These are phyloP conservation scores for Trachelipus rathkii DNA, from an alignment of 1,140 invertebrate genomes.

Conservation along the genomic window DNA sequence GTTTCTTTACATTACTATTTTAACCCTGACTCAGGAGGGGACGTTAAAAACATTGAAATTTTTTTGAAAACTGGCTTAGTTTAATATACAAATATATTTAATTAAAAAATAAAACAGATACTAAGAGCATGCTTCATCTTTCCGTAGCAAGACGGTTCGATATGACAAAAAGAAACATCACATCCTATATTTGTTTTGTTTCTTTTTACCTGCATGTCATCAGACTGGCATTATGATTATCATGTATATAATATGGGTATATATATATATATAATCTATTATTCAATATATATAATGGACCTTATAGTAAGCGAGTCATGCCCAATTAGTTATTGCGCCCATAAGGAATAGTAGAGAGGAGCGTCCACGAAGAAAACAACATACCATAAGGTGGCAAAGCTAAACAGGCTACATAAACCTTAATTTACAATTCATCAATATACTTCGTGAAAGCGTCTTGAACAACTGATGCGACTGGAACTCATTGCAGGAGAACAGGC, in stretches of 20 bases:
- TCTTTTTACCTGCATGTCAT: constrained; percentile 32
- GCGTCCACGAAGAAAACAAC: background rate
- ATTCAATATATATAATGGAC: constrained; percentile 44
- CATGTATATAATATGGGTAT: constrained; percentile 37
- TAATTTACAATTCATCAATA: background rate
- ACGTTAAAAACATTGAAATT: constrained; percentile 42
- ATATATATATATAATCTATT: constrained; percentile 43
- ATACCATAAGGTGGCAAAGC: background rate
- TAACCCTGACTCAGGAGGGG: constrained; percentile 44
- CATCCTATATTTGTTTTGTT: background rate
- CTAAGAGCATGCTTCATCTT: constrained; percentile 42
- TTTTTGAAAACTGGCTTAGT: constrained; percentile 44
- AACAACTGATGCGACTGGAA: background rate
- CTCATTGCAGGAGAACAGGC: constrained; percentile 6
- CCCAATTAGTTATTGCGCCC: background rate
- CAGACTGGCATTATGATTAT: constrained; percentile 45
- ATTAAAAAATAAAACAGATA: constrained; percentile 44
- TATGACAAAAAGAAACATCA: constrained; percentile 28
- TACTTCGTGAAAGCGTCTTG: constrained; percentile 37
- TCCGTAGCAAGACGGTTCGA: constrained; percentile 30
- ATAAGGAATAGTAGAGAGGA: background rate
- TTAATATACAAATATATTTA: constrained; percentile 44
- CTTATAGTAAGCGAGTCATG: constrained; percentile 37
- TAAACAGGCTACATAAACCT: background rate
- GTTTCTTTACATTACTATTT: constrained; percentile 46